Percentiles rank a stretch among this genome's conserved stretches.
Conservation (phyloP, 2,888 invertebrate species). For the Yponomeuta cagnagella region DNA sequence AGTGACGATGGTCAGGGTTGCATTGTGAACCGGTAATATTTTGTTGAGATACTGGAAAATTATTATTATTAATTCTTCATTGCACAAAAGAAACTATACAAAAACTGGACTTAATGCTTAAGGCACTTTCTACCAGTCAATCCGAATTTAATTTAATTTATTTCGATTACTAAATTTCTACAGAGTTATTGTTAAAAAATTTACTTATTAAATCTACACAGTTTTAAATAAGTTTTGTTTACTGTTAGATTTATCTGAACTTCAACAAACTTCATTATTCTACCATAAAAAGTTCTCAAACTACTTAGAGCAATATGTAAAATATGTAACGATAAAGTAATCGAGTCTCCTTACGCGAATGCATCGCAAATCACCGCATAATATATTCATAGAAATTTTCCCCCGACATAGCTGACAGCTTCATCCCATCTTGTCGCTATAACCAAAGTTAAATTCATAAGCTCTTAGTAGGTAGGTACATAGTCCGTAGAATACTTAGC, state of each 20-base stretch:
- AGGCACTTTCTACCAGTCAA: too few species aligned
- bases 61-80: not conserved
- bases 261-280: too few species aligned
- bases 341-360: not conserved
- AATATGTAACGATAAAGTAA: not conserved
- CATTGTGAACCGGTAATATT: constrained; percentile 27
- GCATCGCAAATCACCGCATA: constrained; percentile 15
- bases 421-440: not conserved
- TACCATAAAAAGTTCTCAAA: too few species aligned
- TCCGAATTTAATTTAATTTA: too few species aligned
- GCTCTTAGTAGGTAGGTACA: not conserved
- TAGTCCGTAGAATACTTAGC: too few species aligned
- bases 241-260: too few species aligned
- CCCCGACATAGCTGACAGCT: constrained; percentile 3
- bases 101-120: too few species aligned
- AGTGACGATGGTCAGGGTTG: not conserved
- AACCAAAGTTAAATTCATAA: not conserved
- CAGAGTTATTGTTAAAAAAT: too few species aligned
- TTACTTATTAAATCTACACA: too few species aligned
- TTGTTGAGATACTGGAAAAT: not conserved
- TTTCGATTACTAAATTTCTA: too few species aligned
- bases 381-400: constrained; percentile 15
- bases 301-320: not conserved
- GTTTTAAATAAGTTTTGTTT: too few species aligned
- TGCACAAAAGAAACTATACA: too few species aligned